Evolutionary conservation across 2,113 vertebrate species (phyloP).

Genomic region (Clarias batrachus): DNA sequence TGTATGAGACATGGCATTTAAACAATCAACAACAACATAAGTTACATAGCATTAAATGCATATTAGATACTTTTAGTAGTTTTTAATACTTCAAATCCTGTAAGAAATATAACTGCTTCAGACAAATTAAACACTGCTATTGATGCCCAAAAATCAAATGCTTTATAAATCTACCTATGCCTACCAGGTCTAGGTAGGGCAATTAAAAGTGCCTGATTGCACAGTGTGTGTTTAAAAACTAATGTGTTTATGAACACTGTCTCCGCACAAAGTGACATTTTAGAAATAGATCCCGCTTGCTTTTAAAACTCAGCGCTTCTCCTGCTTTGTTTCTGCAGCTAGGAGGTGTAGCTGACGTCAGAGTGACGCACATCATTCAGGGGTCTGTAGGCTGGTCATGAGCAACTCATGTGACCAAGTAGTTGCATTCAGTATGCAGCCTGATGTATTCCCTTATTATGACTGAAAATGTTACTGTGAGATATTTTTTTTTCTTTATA

Average conservation of each 20-base stretch:
- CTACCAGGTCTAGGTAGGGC: too few relatives aligned
- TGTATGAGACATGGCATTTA: too few relatives aligned
- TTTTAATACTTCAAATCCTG: too few relatives aligned
- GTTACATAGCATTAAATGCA: too few relatives aligned
- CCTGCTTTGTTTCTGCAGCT: not conserved
- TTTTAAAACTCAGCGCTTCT: not conserved
- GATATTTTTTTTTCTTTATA: conserved; percentile 33
- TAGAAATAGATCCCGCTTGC: not conserved
- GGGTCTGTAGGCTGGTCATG: not conserved
- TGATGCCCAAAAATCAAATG: too few relatives aligned
- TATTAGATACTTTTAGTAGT: too few relatives aligned
- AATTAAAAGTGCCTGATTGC: not conserved
- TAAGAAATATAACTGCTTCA: too few relatives aligned
- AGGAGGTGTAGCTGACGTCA: not conserved
- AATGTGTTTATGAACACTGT: not conserved
- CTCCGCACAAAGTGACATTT: not conserved
- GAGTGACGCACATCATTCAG: not conserved
- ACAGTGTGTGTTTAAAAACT: not conserved
- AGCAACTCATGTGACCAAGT: not conserved
- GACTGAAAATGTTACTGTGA: not conserved
- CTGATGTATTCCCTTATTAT: not conserved
- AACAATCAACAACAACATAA: too few relatives aligned
- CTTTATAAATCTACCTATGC: too few relatives aligned
- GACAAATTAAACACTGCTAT: too few relatives aligned
- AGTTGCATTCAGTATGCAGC: not conserved